These are phyloP conservation scores for Pyrrhosoma nymphula DNA, from an alignment of 2,888 invertebrate genomes.

Conservation along the genomic window DNA sequence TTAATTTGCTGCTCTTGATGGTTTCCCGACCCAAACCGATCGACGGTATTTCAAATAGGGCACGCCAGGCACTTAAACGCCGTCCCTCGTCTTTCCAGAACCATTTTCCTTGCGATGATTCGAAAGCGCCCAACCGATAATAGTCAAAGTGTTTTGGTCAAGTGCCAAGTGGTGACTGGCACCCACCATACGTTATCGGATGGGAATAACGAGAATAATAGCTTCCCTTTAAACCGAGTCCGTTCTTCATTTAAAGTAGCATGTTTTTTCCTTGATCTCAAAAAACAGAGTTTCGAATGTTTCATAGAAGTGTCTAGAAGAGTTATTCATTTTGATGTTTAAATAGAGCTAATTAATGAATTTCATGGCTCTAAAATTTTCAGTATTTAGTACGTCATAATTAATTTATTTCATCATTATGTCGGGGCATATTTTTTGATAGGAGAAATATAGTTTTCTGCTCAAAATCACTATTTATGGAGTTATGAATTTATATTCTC, in stretches of 20 bases:
- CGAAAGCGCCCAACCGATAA: neutral
- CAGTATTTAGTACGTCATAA: too few species aligned
- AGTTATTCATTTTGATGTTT: too few species aligned
- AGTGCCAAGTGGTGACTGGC: neutral
- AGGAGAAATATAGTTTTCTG: too few species aligned
- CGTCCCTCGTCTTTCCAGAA: neutral
- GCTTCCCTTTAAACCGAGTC: neutral
- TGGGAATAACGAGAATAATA: neutral
- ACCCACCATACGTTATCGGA: neutral
- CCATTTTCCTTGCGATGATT: neutral
- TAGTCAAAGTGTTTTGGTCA: neutral
- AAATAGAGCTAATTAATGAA: too few species aligned
- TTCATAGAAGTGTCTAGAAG: too few species aligned
- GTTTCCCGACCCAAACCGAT: neutral
- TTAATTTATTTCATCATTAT: too few species aligned
- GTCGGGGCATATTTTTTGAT: too few species aligned
- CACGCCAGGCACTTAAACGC: neutral
- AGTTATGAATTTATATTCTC: too few species aligned
- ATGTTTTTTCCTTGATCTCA: neutral
- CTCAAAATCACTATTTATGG: too few species aligned
- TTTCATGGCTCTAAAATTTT: too few species aligned
- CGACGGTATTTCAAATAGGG: neutral
- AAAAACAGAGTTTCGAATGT: too few species aligned
- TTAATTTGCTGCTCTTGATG: slow-evolving; percentile 12
- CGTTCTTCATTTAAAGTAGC: neutral